These are phyloP conservation scores for Adela reaumurella DNA, from an alignment of 2,888 invertebrate genomes.

Conservation along the genomic window DNA sequence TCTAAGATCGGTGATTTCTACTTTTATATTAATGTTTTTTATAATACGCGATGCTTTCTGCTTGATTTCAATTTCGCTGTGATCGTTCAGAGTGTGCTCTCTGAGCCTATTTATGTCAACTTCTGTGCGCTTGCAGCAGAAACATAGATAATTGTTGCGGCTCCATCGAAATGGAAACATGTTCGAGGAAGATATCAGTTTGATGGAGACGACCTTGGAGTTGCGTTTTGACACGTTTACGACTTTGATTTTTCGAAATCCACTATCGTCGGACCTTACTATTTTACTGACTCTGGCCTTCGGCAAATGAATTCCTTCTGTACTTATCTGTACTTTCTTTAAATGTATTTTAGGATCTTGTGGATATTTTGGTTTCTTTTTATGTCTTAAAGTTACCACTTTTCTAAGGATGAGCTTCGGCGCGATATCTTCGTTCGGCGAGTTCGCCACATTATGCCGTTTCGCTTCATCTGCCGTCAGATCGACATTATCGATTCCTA, in stretches of 20 bases:
- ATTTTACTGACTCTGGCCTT: too few relatives aligned
- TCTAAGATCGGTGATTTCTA: not conserved
- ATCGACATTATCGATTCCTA: not conserved
- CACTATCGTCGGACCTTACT: too few relatives aligned
- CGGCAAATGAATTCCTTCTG: too few relatives aligned
- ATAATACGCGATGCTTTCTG: not conserved
- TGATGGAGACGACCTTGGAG: not conserved
- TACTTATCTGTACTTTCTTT: too few relatives aligned
- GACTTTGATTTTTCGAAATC: too few relatives aligned
- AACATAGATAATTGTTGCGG: constrained; percentile 5
- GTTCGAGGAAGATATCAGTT: not conserved
- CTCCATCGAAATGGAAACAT: not conserved
- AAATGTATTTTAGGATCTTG: too few relatives aligned
- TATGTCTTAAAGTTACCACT: too few relatives aligned
- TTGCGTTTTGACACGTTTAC: not conserved
- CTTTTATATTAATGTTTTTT: not conserved
- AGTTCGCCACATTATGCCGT: not conserved
- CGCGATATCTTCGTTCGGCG: not conserved
- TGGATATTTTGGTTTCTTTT: too few relatives aligned
- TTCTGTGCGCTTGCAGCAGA: constrained; percentile 5
- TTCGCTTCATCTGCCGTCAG: not conserved
- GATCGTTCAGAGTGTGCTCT: not conserved
- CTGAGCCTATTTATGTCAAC: not conserved
- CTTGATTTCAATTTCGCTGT: not conserved
- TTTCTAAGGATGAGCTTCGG: not conserved